Conservation (phyloP, 35 echinoderm and acorn worm species). For the Anneissia japonica region DNA sequence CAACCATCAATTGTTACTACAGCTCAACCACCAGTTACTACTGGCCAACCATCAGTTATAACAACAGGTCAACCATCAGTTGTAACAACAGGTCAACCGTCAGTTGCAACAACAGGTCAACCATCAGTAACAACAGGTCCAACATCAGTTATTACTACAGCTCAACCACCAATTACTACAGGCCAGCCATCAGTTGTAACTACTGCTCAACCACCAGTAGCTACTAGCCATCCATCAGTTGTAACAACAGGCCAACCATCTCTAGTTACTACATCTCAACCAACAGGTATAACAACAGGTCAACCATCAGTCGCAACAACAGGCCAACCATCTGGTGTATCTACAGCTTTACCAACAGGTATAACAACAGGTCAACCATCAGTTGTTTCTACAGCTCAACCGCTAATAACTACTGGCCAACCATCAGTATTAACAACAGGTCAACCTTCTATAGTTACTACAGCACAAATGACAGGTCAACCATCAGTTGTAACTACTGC, state of each 20-base stretch:
- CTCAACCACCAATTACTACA: neutral
- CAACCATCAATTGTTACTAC: too few species aligned
- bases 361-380: too few species aligned
- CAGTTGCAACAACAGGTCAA: neutral
- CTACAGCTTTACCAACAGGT: neutral
- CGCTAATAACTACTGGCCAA: neutral
- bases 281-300: neutral
- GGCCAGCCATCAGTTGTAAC: neutral
- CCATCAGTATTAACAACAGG: neutral
- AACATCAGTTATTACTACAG: too few species aligned
- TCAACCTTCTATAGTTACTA: neutral
- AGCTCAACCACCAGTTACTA: too few species aligned
- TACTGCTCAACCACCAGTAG: neutral
- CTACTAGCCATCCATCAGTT: too few species aligned
- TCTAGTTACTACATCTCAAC: too few species aligned
- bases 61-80: too few species aligned
- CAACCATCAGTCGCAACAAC: too few species aligned
- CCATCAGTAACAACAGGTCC: neutral
- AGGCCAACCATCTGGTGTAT: neutral
- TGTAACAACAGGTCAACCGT: neutral
- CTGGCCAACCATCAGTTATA: too few species aligned
- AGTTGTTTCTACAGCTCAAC: neutral
- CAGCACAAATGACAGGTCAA: too few species aligned
- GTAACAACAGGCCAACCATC: too few species aligned
- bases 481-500: too few species aligned